Conservation (phyloP, 2,888 invertebrate species). For the Ptychoptera albimana region DNA sequence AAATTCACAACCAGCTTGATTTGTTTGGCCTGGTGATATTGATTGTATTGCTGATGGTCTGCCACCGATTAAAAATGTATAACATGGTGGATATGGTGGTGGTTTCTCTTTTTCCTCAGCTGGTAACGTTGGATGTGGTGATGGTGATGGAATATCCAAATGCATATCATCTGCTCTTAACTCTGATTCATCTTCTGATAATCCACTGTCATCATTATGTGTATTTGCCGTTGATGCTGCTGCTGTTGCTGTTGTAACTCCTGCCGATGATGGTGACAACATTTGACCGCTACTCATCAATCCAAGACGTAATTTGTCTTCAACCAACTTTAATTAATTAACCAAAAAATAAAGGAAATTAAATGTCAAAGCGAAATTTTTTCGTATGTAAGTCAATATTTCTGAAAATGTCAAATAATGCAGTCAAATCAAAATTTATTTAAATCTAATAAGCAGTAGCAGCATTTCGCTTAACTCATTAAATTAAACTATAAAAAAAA, state of each 20-base stretch:
- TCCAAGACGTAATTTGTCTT: conserved; percentile 22
- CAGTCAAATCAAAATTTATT: too few species aligned
- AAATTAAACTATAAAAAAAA: too few species aligned
- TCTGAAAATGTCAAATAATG: too few species aligned
- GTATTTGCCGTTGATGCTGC: conserved; percentile 19
- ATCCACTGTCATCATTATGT: conserved; percentile 18
- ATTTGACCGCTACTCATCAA: conserved; percentile 18
- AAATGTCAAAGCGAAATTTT: too few species aligned
- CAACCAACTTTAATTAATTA: conserved; percentile 19
- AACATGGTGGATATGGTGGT: conserved; percentile 28
- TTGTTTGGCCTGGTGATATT: conserved; percentile 27
- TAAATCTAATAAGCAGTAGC: too few species aligned
- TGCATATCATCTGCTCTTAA: conserved; percentile 15
- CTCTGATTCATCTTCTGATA: conserved; percentile 9
- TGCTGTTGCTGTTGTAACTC: not conserved
- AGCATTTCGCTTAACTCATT: too few species aligned
- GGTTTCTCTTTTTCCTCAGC: conserved; percentile 23
- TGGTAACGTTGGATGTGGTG: conserved; percentile 15
- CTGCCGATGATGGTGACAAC: too few species aligned
- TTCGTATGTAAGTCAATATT: too few species aligned
- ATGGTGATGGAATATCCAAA: conserved; percentile 17
- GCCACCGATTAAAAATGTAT: conserved; percentile 26
- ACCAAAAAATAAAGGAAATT: not conserved
- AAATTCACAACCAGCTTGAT: conserved; percentile 20
- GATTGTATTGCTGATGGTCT: conserved; percentile 26